These are phyloP conservation scores for Cordylochernes scorpioides DNA, from an alignment of 2,888 invertebrate species.

Conservation along the genomic window DNA sequence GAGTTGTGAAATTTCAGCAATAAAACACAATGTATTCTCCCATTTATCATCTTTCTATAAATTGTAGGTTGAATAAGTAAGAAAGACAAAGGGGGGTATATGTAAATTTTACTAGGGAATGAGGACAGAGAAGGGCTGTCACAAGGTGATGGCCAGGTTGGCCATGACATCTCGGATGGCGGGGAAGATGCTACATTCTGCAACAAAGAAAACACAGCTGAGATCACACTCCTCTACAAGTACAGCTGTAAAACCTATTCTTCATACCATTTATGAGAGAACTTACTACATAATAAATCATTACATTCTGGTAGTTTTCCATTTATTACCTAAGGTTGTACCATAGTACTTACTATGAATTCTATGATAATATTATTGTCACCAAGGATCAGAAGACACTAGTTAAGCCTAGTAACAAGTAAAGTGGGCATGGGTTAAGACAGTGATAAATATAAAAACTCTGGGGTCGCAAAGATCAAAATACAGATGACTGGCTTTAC, in stretches of 20 bases:
- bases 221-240: too few species aligned
- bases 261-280: neutral
- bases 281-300: neutral
- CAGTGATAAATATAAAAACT: too few species aligned
- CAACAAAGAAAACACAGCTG: slow-evolving; percentile 15
- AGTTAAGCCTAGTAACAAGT: neutral
- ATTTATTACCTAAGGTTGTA: neutral
- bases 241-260: slow-evolving; percentile 2
- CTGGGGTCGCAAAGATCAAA: too few species aligned
- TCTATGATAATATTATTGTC: neutral
- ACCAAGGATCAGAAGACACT: neutral
- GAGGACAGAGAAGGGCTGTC: too few species aligned
- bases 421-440: too few species aligned
- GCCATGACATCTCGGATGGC: slow-evolving; percentile 62
- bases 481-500: too few species aligned
- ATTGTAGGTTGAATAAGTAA: too few species aligned
- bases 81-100: too few species aligned
- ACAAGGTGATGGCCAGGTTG: slow-evolving; percentile 37
- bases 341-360: neutral
- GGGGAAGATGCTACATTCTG: slow-evolving; percentile 67
- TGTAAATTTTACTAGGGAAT: too few species aligned
- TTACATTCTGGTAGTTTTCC: slow-evolving; percentile 1
- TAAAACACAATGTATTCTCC: too few species aligned
- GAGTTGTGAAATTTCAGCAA: too few species aligned
- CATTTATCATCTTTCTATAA: too few species aligned